Evolutionary conservation across 1,140 invertebrate species (phyloP).

Genomic region (Cepaea nemoralis): DNA sequence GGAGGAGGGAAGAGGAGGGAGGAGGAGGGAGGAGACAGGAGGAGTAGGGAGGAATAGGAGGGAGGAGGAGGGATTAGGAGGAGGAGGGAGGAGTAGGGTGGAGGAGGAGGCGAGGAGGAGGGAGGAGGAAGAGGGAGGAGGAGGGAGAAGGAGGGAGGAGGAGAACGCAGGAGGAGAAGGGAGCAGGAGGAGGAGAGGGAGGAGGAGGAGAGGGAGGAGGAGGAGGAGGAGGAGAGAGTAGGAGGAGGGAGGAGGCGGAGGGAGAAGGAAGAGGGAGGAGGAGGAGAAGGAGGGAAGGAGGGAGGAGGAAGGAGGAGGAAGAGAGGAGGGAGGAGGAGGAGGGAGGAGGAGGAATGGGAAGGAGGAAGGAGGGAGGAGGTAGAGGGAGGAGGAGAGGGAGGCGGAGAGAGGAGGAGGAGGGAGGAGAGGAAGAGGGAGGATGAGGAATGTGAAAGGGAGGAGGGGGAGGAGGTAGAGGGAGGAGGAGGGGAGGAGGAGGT

Average conservation of each 20-base stretch:
- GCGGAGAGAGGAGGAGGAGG: background rate
- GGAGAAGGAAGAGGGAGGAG: background rate
- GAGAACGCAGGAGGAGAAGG: too few relatives aligned
- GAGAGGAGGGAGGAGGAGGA: background rate
- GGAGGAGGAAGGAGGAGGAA: background rate
- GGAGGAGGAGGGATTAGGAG: too few relatives aligned
- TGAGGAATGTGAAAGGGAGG: too few relatives aligned
- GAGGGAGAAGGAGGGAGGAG: too few relatives aligned
- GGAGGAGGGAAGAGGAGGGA: background rate
- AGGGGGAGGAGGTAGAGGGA: slow-evolving; percentile 1
- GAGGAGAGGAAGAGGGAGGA: too few relatives aligned
- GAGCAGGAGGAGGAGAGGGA: too few relatives aligned
- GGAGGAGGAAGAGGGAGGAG: background rate
- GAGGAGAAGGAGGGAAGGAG: background rate
- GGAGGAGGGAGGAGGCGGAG: too few relatives aligned
- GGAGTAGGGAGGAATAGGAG: too few relatives aligned
- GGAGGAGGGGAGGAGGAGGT: background rate
- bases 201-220: background rate
- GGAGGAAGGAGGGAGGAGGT: background rate
- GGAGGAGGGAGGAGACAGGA: too few relatives aligned
- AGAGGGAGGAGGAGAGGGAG: background rate
- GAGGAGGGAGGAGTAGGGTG: too few relatives aligned
- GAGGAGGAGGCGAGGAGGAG: too few relatives aligned
- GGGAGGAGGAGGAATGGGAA: background rate
- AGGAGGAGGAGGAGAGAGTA: background rate